Base-by-base conservation (phyloP, 1,140 invertebrate species). In the Hyles euphorbiae region DNA sequence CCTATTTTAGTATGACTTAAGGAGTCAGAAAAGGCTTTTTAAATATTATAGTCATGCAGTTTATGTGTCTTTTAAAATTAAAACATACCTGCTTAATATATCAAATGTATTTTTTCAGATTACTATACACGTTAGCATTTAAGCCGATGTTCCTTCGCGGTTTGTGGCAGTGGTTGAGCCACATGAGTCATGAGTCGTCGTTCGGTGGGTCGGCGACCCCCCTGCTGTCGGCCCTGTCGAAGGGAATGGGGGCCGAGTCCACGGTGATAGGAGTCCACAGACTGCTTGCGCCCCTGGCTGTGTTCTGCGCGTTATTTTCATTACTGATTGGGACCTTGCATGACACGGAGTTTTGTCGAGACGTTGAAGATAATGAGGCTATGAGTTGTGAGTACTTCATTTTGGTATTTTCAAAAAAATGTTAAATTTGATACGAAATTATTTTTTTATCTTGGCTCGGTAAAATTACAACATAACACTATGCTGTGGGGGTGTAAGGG, bases 41-140 rank as follows among this genome's bases (percentile, higher is more conserved):
- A n/a, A n/a, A n/a, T n/a, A n/a, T n/a, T n/a, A n/a, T n/a, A n/a
- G n/a, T n/a, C 22, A 22, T 22, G 22, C 22, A 22, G 22, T 22
- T n/a, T 22, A 22, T 48, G n/a, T 9, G 46, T n/a, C 2, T 22
- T 48, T n/a, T 2, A 48, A 59, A 33, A 34, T 50, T 46, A 11
- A 53, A 50, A 40, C n/a, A n/a, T n/a, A n/a, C n/a, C n/a, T n/a
- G n/a, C n/a, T n/a, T n/a, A n/a, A 32, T 34, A 34, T 9, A 51
- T 10, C 4, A 52, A 34, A 52, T 34, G 32, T 8, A 34, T 34
- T 34, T 50, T n/a, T 50, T 50, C 78, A 96, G 96, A 74, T 84
- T 98, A 51, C 83, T 98, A 1, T 96, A 97, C 76, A 95, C 95
- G 70, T 86, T 98, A 56, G 95, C 97, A 0, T 95, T 97, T 68